These are phyloP conservation scores for Perca flavescens DNA, from an alignment of 2,113 vertebrate genomes.

Conservation along the genomic window DNA sequence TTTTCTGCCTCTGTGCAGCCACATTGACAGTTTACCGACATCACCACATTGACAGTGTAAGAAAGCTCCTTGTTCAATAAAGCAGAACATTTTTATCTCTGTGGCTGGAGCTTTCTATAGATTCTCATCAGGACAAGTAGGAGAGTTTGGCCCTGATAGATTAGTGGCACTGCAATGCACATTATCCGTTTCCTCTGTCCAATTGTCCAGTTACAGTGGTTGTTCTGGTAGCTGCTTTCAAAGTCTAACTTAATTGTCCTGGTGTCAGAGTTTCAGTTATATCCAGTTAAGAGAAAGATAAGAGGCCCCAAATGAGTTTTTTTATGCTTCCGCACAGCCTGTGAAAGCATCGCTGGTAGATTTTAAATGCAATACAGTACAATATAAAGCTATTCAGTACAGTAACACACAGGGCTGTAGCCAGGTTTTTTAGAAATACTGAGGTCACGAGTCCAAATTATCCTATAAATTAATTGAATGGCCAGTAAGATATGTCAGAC, in stretches of 20 bases:
- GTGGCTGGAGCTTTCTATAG: not conserved
- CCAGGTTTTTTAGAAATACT: no score
- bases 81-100: not conserved
- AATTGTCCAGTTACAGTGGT: not conserved
- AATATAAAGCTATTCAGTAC: no score
- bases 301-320: not conserved
- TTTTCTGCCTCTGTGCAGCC: not conserved
- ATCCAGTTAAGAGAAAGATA: not conserved
- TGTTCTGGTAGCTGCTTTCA: not conserved
- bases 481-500: no score
- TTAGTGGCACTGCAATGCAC: no score
- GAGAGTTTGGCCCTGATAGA: not conserved
- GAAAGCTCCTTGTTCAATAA: conserved; percentile 5
- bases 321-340: not conserved
- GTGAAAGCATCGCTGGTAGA: not conserved
- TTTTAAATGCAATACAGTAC: not conserved
- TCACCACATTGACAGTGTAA: not conserved
- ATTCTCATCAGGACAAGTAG: not conserved
- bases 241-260: not conserved
- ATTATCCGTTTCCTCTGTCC: conserved; percentile 1
- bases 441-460: no score
- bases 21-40: not conserved
- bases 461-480: no score
- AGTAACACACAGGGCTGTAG: not conserved
- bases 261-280: conserved; percentile 9